Conservation (phyloP, 2,797 vertebrate genomes). For the Lycodopsis pacificus region DNA sequence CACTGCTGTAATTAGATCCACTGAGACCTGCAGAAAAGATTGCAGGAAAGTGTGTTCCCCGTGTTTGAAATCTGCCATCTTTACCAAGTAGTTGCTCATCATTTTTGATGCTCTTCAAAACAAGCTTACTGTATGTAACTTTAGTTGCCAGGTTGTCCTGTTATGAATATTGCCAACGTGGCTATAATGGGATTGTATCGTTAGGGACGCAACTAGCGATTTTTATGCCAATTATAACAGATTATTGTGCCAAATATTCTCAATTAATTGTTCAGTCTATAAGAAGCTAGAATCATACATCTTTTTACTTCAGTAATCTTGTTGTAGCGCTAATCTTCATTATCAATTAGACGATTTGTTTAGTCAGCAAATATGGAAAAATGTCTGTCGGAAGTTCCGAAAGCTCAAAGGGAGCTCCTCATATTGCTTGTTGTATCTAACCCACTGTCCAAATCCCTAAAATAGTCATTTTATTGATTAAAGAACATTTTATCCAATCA, state of each 20-base stretch:
- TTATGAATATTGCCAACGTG: background rate
- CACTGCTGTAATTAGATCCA: constrained; percentile 73
- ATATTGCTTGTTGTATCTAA: too few species aligned
- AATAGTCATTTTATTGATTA: background rate
- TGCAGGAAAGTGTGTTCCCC: constrained; percentile 32
- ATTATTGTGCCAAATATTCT: background rate
- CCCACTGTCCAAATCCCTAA: too few species aligned
- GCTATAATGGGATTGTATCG: background rate
- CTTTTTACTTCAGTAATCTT: background rate
- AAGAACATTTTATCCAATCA: background rate
- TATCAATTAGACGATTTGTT: background rate
- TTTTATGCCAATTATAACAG: background rate
- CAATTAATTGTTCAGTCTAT: background rate
- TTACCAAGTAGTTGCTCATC: constrained; percentile 13
- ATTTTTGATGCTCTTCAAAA: constrained; percentile 11
- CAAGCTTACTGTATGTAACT: background rate
- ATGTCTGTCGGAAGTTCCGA: background rate
- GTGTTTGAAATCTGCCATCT: constrained; percentile 20
- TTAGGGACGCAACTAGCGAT: background rate
- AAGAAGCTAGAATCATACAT: background rate
- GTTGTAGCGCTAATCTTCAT: background rate
- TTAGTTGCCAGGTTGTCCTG: background rate
- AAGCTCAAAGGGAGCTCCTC: too few species aligned
- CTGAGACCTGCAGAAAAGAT: constrained; percentile 57
- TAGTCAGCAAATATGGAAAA: background rate